Evolutionary conservation across 2,888 invertebrate genomes (phyloP).

Genomic region (Amiota mariae): DNA sequence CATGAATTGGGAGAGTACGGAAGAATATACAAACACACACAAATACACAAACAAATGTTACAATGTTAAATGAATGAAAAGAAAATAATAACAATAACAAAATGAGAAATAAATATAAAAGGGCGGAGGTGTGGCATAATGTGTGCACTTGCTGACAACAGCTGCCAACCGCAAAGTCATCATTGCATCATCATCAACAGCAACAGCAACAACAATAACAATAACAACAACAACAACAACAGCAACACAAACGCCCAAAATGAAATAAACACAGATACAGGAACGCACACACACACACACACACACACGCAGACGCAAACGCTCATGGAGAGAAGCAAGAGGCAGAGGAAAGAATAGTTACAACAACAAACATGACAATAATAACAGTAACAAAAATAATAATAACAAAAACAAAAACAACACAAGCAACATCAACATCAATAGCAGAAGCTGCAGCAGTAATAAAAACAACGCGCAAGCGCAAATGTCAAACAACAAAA

Average conservation of each 20-base stretch:
- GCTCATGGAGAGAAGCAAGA: conserved; percentile 32
- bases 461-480: conserved; percentile 52
- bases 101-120: conserved; percentile 21
- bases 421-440: conserved; percentile 58
- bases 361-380: conserved; percentile 57
- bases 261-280: background rate
- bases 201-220: background rate
- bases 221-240: conserved; percentile 48
- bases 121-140: conserved; percentile 19
- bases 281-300: conserved; percentile 31
- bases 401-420: conserved; percentile 53
- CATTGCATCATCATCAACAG: conserved; percentile 58
- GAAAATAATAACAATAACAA: conserved; percentile 2
- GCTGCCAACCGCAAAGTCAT: conserved; percentile 72
- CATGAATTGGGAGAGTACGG: conserved; percentile 59
- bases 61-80: conserved; percentile 17
- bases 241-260: conserved; percentile 36
- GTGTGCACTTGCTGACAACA: conserved; percentile 59
- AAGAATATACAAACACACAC: conserved; percentile 49
- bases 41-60: conserved; percentile 31
- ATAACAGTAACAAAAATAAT: conserved; percentile 51
- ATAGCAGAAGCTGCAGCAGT: conserved; percentile 48
- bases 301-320: conserved; percentile 46
- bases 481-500: conserved; percentile 41
- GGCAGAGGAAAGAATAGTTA: conserved; percentile 43